Evolutionary conservation across 2,888 invertebrate species (phyloP), one percentile per base, ranked within the genome.

Genomic region (Eristalis arbustorum): DNA sequence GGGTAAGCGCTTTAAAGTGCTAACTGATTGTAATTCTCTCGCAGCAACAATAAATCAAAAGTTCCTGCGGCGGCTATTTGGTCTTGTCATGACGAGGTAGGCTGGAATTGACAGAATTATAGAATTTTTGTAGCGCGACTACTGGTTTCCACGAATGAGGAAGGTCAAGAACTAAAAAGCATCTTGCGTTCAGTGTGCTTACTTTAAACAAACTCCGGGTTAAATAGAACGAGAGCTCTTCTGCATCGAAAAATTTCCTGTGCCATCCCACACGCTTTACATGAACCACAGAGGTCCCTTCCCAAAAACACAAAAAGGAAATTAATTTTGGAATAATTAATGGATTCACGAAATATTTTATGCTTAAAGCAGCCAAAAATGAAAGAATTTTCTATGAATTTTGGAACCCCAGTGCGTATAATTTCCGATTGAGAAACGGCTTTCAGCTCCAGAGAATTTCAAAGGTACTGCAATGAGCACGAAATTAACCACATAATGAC

Each of bases 361-460:
- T 31, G 31, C 31, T 31, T 2, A 31, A 31, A 31, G 31, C 31
- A 31, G 31, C 5, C 31, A 3, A 31, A 31, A 31, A 49, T 84
- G 25, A 25, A 81, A 3, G 84, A 83, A 71, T 59, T 72, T 13
- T 71, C 56, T 40, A 56, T 62, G n/a, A 82, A 88, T 84, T 89
- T 90, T 28, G 90, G 89, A 4, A 87, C 75, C 40, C 89, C 90
- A 64, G 75, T 73, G 11, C 64, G 89, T 68, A 80, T 90, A 1
- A 83, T 90, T 25, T 88, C 85, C 25, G 90, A 91, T 77, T 76
- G 89, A 56, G 90, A 90, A 11, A 88, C 89, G 0, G 88, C 89
- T 2, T 90, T 87, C 68, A 89, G 88, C 0, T 88, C 89, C 1
- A 78, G 87, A 10, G 76, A 67, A 23, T 90, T 90, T 61, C 67